Base-by-base conservation (phyloP, 2,888 invertebrate genomes). In the Acleris cristana region DNA sequence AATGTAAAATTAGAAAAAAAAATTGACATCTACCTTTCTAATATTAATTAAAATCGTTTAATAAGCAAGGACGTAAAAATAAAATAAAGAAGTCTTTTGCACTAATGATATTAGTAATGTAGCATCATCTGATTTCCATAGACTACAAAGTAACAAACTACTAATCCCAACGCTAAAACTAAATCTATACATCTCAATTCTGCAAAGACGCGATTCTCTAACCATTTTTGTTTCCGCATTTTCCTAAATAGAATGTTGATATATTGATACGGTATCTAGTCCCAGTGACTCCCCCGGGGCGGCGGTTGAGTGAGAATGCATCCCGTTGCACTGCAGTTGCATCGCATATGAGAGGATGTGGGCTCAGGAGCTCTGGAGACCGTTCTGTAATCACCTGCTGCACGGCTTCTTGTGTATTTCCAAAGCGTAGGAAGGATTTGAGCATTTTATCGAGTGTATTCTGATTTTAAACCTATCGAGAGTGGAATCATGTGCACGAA, bases 311-410 rank as follows among this genome's bases (percentile, higher is more conserved):
- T 78, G 77, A 78, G 83, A 83, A 85, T 89, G 88, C 88, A 87
- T 84, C 81, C 76, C 72, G 77, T 65, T 70, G 72, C 73, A 71
- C 73, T 88, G 86, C 85, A 89, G 77, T 66, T 70, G 72, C 73
- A 71, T 73, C 88, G 86, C 85, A 89, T 88, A 83, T 74, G 85
- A 73, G 82, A 84, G 85, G 82, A 86, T 87, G 86, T 81, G 74
- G 80, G 79, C 81, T 83, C 72, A 72, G 59, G 73, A 70, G 71
- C 88, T 78, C 85, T 54, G 48, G 86, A 82, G 89, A 84, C 76
- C 74, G 72, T 71, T 69, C 78, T 72, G 81, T 89, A 87, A 89
- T 89, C 87, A 87, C 84, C 80, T 82, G 81, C 70, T 68, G 53
- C 62, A 52, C 19, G 59, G 45, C 53, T 60, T 55, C 60, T 21